A percentile compares a stretch with the other conserved stretches of the same genome.
phyloP scores from a whole-genome alignment of 2,113 vertebrate species.

The Eretmochelys imbricata region DNA sequence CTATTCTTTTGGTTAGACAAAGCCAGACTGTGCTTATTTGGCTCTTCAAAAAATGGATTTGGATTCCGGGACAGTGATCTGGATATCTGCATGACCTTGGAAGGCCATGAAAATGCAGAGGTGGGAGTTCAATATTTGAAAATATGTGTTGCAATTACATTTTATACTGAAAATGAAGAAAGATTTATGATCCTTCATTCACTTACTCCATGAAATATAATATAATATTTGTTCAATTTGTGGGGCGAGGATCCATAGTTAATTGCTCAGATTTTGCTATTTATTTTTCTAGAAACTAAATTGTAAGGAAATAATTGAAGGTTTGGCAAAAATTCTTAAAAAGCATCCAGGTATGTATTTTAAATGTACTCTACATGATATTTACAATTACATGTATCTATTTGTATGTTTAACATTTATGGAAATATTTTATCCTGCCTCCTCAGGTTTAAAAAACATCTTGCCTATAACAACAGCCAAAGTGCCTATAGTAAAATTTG shows the following conservation, averaged over 20 bases:
- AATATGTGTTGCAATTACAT: neutral
- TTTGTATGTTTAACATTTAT: slow-evolving; percentile 34
- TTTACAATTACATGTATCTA: slow-evolving; percentile 14
- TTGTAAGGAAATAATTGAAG: slow-evolving; percentile 99
- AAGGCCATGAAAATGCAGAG: slow-evolving; percentile 97
- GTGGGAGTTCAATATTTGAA: slow-evolving; percentile 74
- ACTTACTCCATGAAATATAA: neutral
- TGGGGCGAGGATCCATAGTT: neutral
- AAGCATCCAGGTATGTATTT: slow-evolving; percentile 90
- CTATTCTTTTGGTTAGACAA: slow-evolving; percentile 83
- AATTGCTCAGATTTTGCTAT: slow-evolving; percentile 13
- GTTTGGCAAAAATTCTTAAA: slow-evolving; percentile 95
- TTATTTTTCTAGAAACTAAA: slow-evolving; percentile 90
- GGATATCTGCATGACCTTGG: slow-evolving; percentile 99
- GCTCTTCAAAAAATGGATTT: slow-evolving; percentile 99
- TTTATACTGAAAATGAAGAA: neutral
- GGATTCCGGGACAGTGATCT: slow-evolving; percentile 98
- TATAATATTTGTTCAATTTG: neutral
- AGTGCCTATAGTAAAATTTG: slow-evolving; percentile 99
- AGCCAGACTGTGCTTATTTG: slow-evolving; percentile 95
- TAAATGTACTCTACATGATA: slow-evolving; percentile 9
- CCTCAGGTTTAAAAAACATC: slow-evolving; percentile 95
- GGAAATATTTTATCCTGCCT: slow-evolving; percentile 70
- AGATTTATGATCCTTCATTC: neutral
- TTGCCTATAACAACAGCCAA: slow-evolving; percentile 99